Conservation (phyloP, 2,888 invertebrate genomes). For the Axea sp. region DNA sequence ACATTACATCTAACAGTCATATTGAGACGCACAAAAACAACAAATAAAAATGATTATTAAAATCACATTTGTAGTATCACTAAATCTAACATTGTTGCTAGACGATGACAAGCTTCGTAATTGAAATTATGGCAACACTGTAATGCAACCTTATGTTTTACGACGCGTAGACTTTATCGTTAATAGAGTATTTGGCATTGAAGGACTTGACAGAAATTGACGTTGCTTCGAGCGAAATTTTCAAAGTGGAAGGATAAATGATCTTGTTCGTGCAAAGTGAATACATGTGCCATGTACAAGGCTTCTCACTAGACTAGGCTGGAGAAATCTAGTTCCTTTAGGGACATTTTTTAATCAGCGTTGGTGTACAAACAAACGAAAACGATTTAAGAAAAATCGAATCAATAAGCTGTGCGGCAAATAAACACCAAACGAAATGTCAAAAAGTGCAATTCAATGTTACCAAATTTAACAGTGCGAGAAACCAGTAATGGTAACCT, state of each 20-base stretch:
- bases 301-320: too few relatives aligned
- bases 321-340: too few relatives aligned
- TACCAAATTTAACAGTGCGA: too few relatives aligned
- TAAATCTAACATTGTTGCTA: constrained; percentile 53
- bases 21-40: constrained; percentile 51
- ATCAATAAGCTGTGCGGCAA: too few relatives aligned
- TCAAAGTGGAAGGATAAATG: not conserved
- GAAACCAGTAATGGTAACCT: too few relatives aligned
- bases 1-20: constrained; percentile 27
- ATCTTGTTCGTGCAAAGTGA: too few relatives aligned
- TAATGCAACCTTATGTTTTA: constrained; percentile 36
- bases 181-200: constrained; percentile 57
- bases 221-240: not conserved
- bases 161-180: constrained; percentile 17
- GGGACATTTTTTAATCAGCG: too few relatives aligned
- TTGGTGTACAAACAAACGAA: too few relatives aligned
- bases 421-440: too few relatives aligned
- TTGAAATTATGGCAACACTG: constrained; percentile 56
- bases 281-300: too few relatives aligned
- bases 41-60: constrained; percentile 43
- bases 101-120: constrained; percentile 59
- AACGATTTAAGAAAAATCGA: too few relatives aligned
- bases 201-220: constrained; percentile 25
- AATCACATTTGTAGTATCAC: constrained; percentile 55
- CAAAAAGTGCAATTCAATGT: too few relatives aligned